Evolutionary conservation across 2,797 vertebrate genomes (phyloP), one percentile per base, ranked within the genome.

Genomic region (Clangula hyemalis): DNA sequence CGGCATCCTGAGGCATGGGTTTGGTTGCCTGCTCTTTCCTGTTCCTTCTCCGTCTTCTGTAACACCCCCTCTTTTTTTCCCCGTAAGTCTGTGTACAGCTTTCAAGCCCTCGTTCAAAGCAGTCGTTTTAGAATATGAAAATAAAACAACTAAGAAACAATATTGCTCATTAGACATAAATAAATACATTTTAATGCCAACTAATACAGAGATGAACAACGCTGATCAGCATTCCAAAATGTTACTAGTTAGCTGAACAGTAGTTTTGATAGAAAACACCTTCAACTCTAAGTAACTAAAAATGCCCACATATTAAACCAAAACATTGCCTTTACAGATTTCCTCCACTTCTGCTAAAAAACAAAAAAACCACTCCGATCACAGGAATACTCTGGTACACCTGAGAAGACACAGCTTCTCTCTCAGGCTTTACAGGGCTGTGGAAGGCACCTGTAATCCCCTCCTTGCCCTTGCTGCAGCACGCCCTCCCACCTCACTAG

Each of bases 401-500:
- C 20, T 49, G 53, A 65, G 54, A 64, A 36, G 30, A 75, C 5
- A 10, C 20, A 24, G 57, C 47, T 41, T 83, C 47, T 66, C 64
- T 76, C 60, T 12, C 45, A 61, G 53, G 49, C n/a, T 79, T 65
- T n/a, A 65, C 21, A 73, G 20, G 20, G 25, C 11, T 11, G 0
- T 4, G 2, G 57, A 77, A 83, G 56, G 41, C 47, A 43, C 13
- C 32, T 11, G 32, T 69, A 69, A 82, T 45, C 4, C 60, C 38
- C 45, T 73, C 74, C 38, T 82, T 7, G 0, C 30, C 54, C 13
- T 53, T 18, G 22, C 20, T 75, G 45, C 38, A 89, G 72, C 49
- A 49, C 0, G 0, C 16, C 8, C 32, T 71, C 39, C 21, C 38
- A 65, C 5, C 0, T 0, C 5, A 21, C 14, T n/a, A n/a, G 30